These are phyloP conservation scores for Rhipidura dahli DNA, from an alignment of 2,113 vertebrate species.

Conservation along the genomic window DNA sequence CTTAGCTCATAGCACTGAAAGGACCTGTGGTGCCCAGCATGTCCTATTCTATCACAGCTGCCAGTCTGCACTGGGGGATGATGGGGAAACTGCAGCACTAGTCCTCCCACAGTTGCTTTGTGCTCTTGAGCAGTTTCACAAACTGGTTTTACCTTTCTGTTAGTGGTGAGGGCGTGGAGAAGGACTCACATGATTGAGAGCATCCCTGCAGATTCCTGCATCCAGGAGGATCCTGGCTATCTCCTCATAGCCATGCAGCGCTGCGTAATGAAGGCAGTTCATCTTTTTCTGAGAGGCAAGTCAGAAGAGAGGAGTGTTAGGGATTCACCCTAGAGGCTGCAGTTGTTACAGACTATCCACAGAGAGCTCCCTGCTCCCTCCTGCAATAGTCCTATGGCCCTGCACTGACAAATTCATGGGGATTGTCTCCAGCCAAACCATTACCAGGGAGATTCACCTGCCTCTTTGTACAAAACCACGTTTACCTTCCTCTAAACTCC, in stretches of 20 bases:
- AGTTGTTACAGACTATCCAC: neutral
- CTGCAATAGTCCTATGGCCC: neutral
- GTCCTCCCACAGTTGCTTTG: neutral
- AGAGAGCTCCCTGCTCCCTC: neutral
- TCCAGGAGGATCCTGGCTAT: constrained; percentile 74
- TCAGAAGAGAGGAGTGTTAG: neutral
- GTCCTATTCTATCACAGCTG: neutral
- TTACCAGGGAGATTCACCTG: neutral
- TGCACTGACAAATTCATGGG: neutral
- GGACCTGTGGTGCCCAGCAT: neutral
- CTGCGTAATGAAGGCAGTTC: constrained; percentile 84
- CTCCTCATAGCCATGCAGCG: constrained; percentile 71
- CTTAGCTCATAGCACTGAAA: neutral
- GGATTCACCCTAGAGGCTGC: neutral
- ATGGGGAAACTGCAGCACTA: neutral
- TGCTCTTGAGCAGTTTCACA: neutral
- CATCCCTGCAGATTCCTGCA: constrained; percentile 72
- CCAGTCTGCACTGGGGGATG: neutral
- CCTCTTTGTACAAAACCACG: neutral
- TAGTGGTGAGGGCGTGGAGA: neutral
- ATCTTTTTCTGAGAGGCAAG: constrained; percentile 73
- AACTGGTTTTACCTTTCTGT: neutral
- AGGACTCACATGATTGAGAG: constrained; percentile 78
- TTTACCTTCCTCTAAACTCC: neutral
- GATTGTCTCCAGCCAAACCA: neutral